Evolutionary conservation across 1,140 invertebrate species (phyloP), one percentile per base, ranked within the genome.

Genomic region (Varroa destructor): DNA sequence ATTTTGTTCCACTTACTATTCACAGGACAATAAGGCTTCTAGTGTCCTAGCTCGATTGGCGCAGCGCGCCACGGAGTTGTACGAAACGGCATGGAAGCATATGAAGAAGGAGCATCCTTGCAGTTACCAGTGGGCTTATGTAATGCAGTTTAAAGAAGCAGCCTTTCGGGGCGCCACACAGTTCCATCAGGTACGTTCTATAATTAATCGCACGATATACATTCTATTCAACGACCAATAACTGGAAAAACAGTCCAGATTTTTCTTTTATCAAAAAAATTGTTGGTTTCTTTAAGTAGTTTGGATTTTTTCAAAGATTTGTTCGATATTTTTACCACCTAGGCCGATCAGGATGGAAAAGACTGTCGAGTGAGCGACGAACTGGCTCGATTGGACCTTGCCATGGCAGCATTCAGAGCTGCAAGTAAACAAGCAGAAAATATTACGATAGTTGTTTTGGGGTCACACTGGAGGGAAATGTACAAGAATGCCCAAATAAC

Each of bases 71-170:
- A 46, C 37, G 12, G 61, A 67, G 3, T 37, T 67, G 12, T 67
- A 67, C 61, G 61, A 67, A 67, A 40, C 61, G 36, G 14, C 61
- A 37, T 67, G 61, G 61, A 67, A 67, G 46, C 61, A 67, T 46
- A 67, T 67, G 61, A 67, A 67, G 8, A 67, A 67, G 8, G 40
- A 67, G 14, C 61, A 67, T 5, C 61, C 61, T 12, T 67, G 61
- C 61, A 67, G 12, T 37, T 40, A 67, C 40, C 61, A 67, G 36
- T 67, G 61, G 61, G 40, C 61, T 2, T 67, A 36, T 37, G 61
- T 67, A 2, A 67, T 67, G 12, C 61, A 67, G 61, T 67, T 67
- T 8, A 67, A 67, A 37, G 61, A 67, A 37, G 40, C 40, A 40
- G 61, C 37, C 46, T 67, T 67, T 37, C 14, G 46, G 40, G 61